phyloP scores from a whole-genome alignment of 2,888 invertebrate genomes.

The Chironomus tentans region DNA sequence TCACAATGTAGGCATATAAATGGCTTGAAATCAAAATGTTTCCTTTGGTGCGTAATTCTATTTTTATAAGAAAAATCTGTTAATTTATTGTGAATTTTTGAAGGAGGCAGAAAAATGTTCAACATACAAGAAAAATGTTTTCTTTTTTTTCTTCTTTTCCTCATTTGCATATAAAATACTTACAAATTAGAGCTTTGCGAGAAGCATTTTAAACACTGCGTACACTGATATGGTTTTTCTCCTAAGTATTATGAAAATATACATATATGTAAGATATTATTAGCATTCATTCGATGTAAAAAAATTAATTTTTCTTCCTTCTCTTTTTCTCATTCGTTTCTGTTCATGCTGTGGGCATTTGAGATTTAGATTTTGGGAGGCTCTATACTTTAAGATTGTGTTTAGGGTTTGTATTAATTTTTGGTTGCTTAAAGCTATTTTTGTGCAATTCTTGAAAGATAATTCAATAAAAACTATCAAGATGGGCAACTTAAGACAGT shows the following conservation, averaged over 20 bases:
- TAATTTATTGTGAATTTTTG: not conserved
- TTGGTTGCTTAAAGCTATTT: no score
- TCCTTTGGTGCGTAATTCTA: constrained; percentile 20
- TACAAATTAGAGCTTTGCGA: constrained; percentile 13
- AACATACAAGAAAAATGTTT: no score
- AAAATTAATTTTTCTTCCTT: not conserved
- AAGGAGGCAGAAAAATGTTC: not conserved
- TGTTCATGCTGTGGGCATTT: not conserved
- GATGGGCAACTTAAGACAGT: no score
- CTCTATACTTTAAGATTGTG: no score
- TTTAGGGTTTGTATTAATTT: no score
- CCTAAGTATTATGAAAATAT: not conserved
- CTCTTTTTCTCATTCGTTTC: not conserved
- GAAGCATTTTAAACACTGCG: not conserved
- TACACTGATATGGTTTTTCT: constrained; percentile 8
- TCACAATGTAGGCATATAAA: constrained; percentile 4
- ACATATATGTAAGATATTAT: not conserved
- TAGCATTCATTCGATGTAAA: not conserved
- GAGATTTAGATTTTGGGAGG: not conserved
- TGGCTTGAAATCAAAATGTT: constrained; percentile 6
- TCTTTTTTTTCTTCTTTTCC: not conserved
- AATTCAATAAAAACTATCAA: no score
- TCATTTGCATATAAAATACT: not conserved
- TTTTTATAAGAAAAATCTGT: constrained; percentile 8
- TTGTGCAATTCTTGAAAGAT: no score